Evolutionary conservation across 92 coral and sea anemone genomes (phyloP).

Genomic region (Anthopleura xanthogrammica): DNA sequence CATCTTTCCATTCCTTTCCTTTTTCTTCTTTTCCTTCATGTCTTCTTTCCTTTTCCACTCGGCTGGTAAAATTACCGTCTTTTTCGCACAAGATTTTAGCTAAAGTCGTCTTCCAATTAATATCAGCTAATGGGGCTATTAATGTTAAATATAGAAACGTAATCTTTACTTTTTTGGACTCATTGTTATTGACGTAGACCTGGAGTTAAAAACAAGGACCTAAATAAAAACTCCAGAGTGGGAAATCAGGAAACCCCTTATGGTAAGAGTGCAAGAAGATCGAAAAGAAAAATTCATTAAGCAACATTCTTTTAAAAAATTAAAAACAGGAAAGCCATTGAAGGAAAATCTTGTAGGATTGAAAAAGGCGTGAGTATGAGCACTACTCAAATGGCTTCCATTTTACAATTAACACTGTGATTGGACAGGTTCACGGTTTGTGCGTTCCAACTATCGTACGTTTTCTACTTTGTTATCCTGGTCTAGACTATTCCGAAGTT

Average conservation of each 20-base stretch:
- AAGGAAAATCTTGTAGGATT: too few species aligned
- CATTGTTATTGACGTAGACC: background rate
- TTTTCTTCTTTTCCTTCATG: background rate
- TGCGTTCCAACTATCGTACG: background rate
- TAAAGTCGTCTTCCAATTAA: too few species aligned
- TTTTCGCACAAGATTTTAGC: background rate
- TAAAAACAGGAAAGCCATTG: background rate
- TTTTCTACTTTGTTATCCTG: background rate
- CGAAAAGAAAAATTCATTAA: background rate
- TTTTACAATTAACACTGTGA: background rate
- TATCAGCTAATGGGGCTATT: too few species aligned
- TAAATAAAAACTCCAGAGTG: background rate
- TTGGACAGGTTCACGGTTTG: background rate
- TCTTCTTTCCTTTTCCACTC: background rate
- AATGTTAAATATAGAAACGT: too few species aligned
- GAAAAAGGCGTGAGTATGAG: background rate
- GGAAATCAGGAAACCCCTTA: background rate
- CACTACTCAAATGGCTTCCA: background rate
- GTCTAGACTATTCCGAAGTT: background rate
- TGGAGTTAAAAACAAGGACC: background rate
- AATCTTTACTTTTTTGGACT: background rate
- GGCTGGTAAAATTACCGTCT: background rate
- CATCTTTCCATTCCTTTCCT: background rate
- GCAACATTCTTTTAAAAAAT: background rate
- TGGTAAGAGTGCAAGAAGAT: background rate